Evolutionary conservation across 2,113 vertebrate genomes (phyloP), one percentile per base, ranked within the genome.

Genomic region (Aythya baeri): DNA sequence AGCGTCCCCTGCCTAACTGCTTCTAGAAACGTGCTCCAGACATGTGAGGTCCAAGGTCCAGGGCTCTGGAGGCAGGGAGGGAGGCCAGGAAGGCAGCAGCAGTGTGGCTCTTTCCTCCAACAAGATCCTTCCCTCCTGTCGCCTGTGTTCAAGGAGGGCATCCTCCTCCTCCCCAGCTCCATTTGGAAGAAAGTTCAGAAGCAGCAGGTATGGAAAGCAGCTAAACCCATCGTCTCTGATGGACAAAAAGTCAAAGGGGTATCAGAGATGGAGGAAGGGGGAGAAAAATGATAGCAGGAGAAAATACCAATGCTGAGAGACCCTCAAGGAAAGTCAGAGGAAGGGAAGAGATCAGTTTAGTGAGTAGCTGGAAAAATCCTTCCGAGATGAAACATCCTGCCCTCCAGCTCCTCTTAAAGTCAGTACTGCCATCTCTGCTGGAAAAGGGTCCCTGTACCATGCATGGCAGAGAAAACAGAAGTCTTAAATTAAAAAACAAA

Each of bases 141-240:
- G 0, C 4, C 2, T 4, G 44, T 13, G 22, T 4, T 23, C 12
- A 29, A 38, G 70, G 22, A 23, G 17, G 10, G 54, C 36, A 13
- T 31, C 18, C 18, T n/a, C 22, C 50, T 25, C 18, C 15, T n/a
- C 22, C 50, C 43, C 66, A 26, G 50, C 43, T 50, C 34, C 50
- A 9, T 6, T 4, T 8, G 25, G 8, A 17, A 34, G 17, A 13
- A 38, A 72, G 41, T 29, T 12, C 88, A 50, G 66, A 58, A 58
- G 50, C 31, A 66, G 50, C 43, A 57, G 31, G 43, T 50, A 36
- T 12, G 12, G 21, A 31, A 29, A 62, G 20, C 1, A 65, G 66
- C 50, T 62, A 36, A 58, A 57, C 34, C 50, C 73, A 59, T 34
- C 31, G 18, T 32, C 58, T 43, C 54, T 44, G 32, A 84, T 41